Evolutionary conservation across 2,888 invertebrate species (phyloP), one percentile per base, ranked within the genome.

Genomic region (Anarsia innoxiella): DNA sequence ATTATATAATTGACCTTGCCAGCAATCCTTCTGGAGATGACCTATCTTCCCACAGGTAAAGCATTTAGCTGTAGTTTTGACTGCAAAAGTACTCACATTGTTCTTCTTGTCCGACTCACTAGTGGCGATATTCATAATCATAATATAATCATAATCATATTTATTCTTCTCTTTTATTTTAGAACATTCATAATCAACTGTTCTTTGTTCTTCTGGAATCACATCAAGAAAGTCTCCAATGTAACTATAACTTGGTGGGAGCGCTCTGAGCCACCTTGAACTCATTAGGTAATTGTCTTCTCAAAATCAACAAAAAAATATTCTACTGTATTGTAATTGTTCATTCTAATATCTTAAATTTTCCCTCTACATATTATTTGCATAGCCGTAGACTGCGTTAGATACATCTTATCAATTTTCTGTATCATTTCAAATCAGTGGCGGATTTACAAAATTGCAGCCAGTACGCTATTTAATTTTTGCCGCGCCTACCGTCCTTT

Each of bases 171-270:
- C n/a, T 38, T 51, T 54, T 43, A 51, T 51, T 45, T 51, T 53
- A 12, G 39, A 45, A 1, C 15, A 2, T 37, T 50, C 40, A 41
- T 54, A 49, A 27, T 51, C 48, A 9, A 51, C 48, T 19, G 19
- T 19, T 19, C 19, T 3, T 19, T 19, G 19, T 8, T 19, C 19
- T n/a, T 26, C 50, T 30, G 51, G 53, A 38, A 53, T 48, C 1
- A 51, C 48, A 43, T 53, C 51, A 19, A 52, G 23, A 32, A 53
- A 53, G 45, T 53, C 52, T 41, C 51, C 50, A 30, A 54, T 54
- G 34, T 50, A 51, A 40, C 51, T 53, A 33, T 53, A 55, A 12
- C 46, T 51, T 37, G 45, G 40, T 34, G 53, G 54, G 4, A 54
- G 35, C 0, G 51, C 49, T 53, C 41, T 53, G 3, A 53, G 40